Percentiles rank a stretch among this genome's conserved stretches.
These are phyloP conservation scores for Motacilla alba DNA, from an alignment of 2,113 vertebrate genomes.

Conservation along the genomic window DNA sequence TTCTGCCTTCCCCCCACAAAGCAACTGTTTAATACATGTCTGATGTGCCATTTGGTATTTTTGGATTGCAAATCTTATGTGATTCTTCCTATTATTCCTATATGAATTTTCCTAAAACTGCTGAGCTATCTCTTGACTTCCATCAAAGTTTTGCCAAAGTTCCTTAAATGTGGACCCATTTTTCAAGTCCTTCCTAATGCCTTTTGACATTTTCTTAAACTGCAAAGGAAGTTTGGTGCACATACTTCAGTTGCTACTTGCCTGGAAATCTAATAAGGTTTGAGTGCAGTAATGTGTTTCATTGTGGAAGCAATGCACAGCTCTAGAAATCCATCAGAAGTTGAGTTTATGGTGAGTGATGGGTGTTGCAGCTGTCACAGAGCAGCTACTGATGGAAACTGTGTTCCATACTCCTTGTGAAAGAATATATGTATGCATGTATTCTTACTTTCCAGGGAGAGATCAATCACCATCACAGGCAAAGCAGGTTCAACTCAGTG, in stretches of 20 bases:
- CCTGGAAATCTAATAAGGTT: background rate
- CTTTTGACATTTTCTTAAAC: background rate
- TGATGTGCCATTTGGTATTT: background rate
- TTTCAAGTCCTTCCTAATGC: background rate
- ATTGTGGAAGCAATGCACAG: background rate
- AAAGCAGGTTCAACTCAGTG: background rate
- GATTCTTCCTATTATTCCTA: background rate
- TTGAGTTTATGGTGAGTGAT: background rate
- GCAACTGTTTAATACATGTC: background rate
- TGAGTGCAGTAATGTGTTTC: background rate
- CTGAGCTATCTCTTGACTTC: background rate
- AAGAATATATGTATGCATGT: background rate
- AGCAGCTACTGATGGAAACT: background rate
- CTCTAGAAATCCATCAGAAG: background rate
- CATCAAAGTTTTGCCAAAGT: background rate
- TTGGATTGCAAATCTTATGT: background rate
- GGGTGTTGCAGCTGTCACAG: background rate
- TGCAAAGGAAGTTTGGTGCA: background rate
- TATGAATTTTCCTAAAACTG: background rate
- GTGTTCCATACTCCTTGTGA: fast-evolving
- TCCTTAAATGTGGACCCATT: background rate
- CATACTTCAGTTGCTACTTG: background rate
- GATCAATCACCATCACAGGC: background rate
- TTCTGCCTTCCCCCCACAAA: fast-evolving
- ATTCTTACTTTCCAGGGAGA: background rate